Conservation (phyloP, 2,113 vertebrate genomes). For the Gallinago media region DNA sequence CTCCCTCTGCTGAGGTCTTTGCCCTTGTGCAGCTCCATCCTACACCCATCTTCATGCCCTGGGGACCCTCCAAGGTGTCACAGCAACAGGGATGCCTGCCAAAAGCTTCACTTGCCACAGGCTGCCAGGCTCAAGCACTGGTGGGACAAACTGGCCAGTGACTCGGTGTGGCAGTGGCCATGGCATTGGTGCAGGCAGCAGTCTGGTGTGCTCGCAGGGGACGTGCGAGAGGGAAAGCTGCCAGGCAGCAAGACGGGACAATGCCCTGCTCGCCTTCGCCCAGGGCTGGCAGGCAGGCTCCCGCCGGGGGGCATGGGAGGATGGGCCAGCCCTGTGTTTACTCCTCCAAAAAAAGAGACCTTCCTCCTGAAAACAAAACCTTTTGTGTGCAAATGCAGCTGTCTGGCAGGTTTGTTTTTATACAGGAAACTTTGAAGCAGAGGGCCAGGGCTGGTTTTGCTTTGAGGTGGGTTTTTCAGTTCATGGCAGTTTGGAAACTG, state of each 20-base stretch:
- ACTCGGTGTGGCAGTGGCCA: fast-evolving
- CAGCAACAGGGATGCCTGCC: fast-evolving
- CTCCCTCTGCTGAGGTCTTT: not conserved
- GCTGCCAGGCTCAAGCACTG: not conserved
- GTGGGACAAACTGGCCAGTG: fast-evolving
- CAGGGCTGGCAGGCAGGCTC: not conserved
- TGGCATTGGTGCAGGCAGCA: not conserved
- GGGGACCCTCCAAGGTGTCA: not conserved
- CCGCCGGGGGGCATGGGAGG: not conserved
- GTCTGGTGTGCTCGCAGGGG: not conserved
- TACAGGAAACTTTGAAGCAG: slow-evolving; percentile 18
- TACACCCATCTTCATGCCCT: fast-evolving
- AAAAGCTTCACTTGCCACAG: fast-evolving
- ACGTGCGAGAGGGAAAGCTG: not conserved
- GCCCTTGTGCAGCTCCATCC: not conserved
- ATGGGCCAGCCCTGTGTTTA: slow-evolving; percentile 39
- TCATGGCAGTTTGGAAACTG: not conserved
- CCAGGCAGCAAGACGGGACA: not conserved
- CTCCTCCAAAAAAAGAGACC: slow-evolving; percentile 4
- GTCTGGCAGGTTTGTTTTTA: not conserved
- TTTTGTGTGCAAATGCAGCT: slow-evolving; percentile 29
- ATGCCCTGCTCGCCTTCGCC: not conserved
- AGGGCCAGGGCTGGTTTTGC: not conserved
- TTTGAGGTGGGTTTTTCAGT: slow-evolving; percentile 7
- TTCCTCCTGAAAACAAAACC: slow-evolving; percentile 27